These are phyloP conservation scores for Halichoerus grypus DNA, from an alignment of 2,113 vertebrate species.

Conservation along the genomic window DNA sequence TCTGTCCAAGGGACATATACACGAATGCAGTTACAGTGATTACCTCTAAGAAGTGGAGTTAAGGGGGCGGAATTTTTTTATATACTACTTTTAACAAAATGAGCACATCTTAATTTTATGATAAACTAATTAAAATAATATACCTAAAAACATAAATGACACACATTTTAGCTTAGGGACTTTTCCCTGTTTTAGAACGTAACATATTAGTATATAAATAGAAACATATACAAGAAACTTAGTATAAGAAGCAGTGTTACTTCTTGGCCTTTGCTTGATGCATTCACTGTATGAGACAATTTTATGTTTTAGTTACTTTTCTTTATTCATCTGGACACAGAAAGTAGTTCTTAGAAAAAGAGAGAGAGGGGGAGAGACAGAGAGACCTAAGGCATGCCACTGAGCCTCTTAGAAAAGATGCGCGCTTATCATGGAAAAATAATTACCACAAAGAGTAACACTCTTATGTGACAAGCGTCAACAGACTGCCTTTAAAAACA, in stretches of 20 bases:
- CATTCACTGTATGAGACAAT: not conserved
- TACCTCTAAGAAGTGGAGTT: not conserved
- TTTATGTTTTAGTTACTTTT: constrained; percentile 36
- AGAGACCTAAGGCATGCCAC: not conserved
- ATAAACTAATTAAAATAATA: not conserved
- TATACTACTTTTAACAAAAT: not conserved
- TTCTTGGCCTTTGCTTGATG: constrained; percentile 33
- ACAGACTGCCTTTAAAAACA: not conserved
- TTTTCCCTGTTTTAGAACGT: not conserved
- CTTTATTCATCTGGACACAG: not conserved
- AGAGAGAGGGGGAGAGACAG: accelerated
- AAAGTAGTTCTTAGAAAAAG: not conserved
- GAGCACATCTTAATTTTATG: not conserved
- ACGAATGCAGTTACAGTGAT: not conserved
- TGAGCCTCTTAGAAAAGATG: not conserved
- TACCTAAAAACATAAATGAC: not conserved
- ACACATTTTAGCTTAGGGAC: not conserved
- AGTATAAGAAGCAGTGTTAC: not conserved
- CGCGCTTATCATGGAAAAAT: not conserved
- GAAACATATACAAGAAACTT: not conserved
- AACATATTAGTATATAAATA: not conserved
- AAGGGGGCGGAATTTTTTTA: not conserved
- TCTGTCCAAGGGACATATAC: not conserved
- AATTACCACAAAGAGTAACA: not conserved
- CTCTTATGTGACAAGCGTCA: not conserved